phyloP scores from a whole-genome alignment of 2,888 invertebrate genomes.

The Troglohyphantes excavatus region DNA sequence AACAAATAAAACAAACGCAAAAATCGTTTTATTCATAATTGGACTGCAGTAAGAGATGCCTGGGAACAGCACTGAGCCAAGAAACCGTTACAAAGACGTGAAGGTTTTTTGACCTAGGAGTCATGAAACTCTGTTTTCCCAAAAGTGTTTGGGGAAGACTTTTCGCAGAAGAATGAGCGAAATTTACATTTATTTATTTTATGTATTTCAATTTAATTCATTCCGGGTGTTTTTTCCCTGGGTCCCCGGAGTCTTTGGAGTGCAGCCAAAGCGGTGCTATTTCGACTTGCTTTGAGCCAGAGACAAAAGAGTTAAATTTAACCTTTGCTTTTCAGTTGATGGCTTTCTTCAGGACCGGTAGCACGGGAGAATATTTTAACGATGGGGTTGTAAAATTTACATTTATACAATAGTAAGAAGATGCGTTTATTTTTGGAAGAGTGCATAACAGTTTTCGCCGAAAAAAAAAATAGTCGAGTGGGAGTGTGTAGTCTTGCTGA shows the following conservation, averaged over 20 bases:
- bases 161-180: conserved; percentile 24
- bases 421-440: background rate
- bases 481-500: too few species aligned
- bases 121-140: conserved; percentile 46
- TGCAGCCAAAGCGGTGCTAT: conserved; percentile 28
- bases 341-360: background rate
- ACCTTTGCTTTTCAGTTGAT: conserved; percentile 23
- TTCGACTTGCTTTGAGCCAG: conserved; percentile 3
- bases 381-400: background rate
- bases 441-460: too few species aligned
- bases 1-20: too few species aligned
- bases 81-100: background rate
- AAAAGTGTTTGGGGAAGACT: conserved; percentile 30
- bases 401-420: background rate
- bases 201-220: conserved; percentile 14
- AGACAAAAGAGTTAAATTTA: conserved; percentile 75
- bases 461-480: too few species aligned
- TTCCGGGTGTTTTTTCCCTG: background rate
- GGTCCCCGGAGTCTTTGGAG: conserved; percentile 3
- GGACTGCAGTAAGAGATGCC: too few species aligned
- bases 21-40: too few species aligned
- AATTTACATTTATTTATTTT: conserved; percentile 66
- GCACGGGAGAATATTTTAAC: background rate
- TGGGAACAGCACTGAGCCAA: background rate
- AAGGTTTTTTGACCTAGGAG: conserved; percentile 66